Evolutionary conservation across 1,140 invertebrate species (phyloP), one percentile per base, ranked within the genome.

Genomic region (Chelonus insularis): DNA sequence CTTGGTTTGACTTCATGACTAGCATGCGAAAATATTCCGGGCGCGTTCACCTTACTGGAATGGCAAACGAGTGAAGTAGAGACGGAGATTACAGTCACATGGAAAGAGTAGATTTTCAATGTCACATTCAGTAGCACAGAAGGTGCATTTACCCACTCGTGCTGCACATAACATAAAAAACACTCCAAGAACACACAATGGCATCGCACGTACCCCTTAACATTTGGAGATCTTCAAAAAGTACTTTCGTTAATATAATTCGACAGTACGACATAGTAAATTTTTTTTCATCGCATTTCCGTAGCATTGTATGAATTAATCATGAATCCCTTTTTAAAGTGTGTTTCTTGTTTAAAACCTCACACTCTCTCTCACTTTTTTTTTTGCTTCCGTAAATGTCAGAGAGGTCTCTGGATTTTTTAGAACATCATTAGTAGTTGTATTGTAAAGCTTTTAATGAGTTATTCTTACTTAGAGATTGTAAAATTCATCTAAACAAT

Each of bases 1-100:
- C 3, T 29, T 29, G 3, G 7, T 29, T 29, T 29, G 25, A 29
- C 25, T 29, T 29, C 60, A 32, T 45, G 60, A 47, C 21, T 34
- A 37, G 60, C 45, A 62, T 62, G 60, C 55, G 55, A 62, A 62
- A 62, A 47, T 57, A 29, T 39, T 43, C 52, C 41, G 52, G 32
- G 54, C 43, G 23, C 54, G 36, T 50, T 48, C 34, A 39, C 45
- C 54, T 62, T 32, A 50, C 52, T 12, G 54, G 54, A 62, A 50
- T 57, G 52, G 54, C 57, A 57, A n/a, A 57, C 43, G 54, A 62
- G 60, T n/a, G 20, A 18, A 34, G 23, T 57, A 25, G 20, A 50
- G 14, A 32, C 39, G 39, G 32, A 25, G 39, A 39, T 48, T 41
- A 57, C 51, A 36, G 20, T 18, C 25, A 25, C 36, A 12, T 37